phyloP scores from a whole-genome alignment of 1,140 invertebrate species.

The Ectropis grisescens region DNA sequence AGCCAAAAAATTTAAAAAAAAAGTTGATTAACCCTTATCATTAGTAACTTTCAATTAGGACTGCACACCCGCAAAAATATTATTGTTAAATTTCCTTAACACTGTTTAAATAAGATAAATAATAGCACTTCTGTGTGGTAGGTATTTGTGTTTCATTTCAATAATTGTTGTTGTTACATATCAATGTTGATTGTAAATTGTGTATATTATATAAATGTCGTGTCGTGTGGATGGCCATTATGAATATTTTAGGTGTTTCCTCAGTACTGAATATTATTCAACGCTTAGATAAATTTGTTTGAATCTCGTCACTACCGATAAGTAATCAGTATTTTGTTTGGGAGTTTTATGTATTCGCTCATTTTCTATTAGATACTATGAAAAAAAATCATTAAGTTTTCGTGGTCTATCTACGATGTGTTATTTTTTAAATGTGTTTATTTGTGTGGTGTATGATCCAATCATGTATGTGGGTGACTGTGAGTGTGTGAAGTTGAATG shows the following conservation, averaged over 20 bases:
- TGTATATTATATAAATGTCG: slow-evolving; percentile 32
- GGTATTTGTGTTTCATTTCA: slow-evolving; percentile 29
- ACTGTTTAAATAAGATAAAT: too few relatives aligned
- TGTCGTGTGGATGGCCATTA: slow-evolving; percentile 52
- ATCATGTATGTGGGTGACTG: slow-evolving; percentile 17
- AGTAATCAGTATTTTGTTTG: too few relatives aligned
- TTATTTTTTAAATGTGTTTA: slow-evolving; percentile 33
- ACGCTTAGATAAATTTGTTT: slow-evolving; percentile 7
- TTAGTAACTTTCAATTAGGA: too few relatives aligned
- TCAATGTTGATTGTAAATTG: slow-evolving; percentile 49
- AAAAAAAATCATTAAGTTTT: slow-evolving; percentile 35
- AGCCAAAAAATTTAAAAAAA: too few relatives aligned
- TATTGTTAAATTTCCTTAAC: too few relatives aligned
- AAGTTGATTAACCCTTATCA: too few relatives aligned
- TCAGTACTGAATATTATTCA: slow-evolving; percentile 4
- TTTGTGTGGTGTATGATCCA: slow-evolving; percentile 29
- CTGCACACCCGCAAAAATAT: too few relatives aligned
- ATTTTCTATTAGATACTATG: slow-evolving; percentile 1
- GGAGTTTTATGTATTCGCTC: too few relatives aligned
- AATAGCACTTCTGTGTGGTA: slow-evolving; percentile 14
- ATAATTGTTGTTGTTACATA: slow-evolving; percentile 40
- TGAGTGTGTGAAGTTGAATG: slow-evolving; percentile 21
- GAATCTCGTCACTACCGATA: slow-evolving; percentile 20
- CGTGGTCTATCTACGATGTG: slow-evolving; percentile 39
- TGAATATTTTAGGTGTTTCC: slow-evolving; percentile 5